Evolutionary conservation across 2,888 invertebrate species (phyloP), one percentile per base, ranked within the genome.

Genomic region (Heteromyza rotundicornis): DNA sequence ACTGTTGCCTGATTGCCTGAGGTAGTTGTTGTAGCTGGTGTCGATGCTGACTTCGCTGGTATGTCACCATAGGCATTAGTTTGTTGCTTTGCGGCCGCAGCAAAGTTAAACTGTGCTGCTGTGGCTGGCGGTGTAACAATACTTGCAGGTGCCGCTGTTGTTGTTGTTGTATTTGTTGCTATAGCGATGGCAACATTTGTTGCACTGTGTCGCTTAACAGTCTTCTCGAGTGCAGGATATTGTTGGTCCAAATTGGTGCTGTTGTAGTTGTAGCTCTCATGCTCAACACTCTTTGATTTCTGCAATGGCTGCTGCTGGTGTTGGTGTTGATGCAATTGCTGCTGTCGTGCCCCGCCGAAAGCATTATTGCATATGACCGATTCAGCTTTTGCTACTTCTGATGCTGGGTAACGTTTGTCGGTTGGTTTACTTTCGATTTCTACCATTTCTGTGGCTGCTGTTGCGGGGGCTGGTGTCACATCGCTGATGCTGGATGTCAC

Each of bases 141-240:
- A n/a, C n/a, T n/a, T n/a, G 35, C 20, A 19, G 55, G 56, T 44
- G 50, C 40, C 23, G 54, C 20, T 36, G 60, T 52, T 27, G 35
- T 61, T 22, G 57, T 55, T 10, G 40, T 24, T 44, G 51, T 19
- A 52, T 16, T 47, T 57, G 62, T 22, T 56, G 57, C 51, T 17
- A 64, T 22, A 2, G 68, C 44, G 60, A 65, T 24, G 53, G 71
- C 67, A 12, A 76, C 73, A 67, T 77, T 77, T 36, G 75, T 72
- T 36, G 77, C 69, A 64, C 76, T 80, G 69, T 81, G 81, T 57
- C 80, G 72, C 73, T 84, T 80, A 22, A 84, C 75, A 0, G 84
- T 82, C 73, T 83, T 83, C 67, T 84, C 84, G 20, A 84, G 69
- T 50, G 84, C 84, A 27, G 85, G 85, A 73, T 85, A 84, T 64